Conservation (phyloP, 2,888 invertebrate species). For the Eupithecia centaureata region DNA sequence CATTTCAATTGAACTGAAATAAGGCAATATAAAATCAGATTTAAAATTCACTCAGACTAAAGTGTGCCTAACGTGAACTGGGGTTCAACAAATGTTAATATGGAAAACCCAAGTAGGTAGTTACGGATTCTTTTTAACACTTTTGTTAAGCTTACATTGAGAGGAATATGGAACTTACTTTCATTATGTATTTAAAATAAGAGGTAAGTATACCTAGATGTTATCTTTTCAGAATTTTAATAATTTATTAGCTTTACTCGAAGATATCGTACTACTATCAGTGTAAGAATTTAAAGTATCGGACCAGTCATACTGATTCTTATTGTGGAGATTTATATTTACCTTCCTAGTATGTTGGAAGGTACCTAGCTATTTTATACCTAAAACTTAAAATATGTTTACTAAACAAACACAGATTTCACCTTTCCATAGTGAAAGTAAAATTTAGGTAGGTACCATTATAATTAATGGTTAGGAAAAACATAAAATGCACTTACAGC, state of each 20-base stretch:
- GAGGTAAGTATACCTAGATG: not conserved
- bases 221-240: not conserved
- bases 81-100: slow-evolving; percentile 24
- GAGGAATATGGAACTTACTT: slow-evolving; percentile 1
- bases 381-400: not conserved
- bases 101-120: slow-evolving; percentile 14
- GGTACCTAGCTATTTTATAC: too few species aligned
- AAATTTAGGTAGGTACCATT: too few species aligned
- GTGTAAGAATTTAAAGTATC: not conserved
- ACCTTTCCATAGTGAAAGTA: not conserved
- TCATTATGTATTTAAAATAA: not conserved
- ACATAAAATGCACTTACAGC: slow-evolving; percentile 17
- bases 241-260: not conserved
- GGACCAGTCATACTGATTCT: not conserved
- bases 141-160: not conserved
- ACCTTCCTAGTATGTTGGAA: too few species aligned
- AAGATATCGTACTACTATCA: not conserved
- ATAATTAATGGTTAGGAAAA: not conserved
- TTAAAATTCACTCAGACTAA: slow-evolving; percentile 24
- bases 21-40: slow-evolving; percentile 32
- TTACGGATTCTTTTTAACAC: slow-evolving; percentile 9
- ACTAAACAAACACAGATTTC: not conserved
- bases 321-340: not conserved
- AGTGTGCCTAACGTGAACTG: slow-evolving; percentile 18
- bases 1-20: slow-evolving; percentile 24